These are phyloP conservation scores for Rostratula benghalensis DNA, from an alignment of 2,113 vertebrate genomes.

Conservation along the genomic window DNA sequence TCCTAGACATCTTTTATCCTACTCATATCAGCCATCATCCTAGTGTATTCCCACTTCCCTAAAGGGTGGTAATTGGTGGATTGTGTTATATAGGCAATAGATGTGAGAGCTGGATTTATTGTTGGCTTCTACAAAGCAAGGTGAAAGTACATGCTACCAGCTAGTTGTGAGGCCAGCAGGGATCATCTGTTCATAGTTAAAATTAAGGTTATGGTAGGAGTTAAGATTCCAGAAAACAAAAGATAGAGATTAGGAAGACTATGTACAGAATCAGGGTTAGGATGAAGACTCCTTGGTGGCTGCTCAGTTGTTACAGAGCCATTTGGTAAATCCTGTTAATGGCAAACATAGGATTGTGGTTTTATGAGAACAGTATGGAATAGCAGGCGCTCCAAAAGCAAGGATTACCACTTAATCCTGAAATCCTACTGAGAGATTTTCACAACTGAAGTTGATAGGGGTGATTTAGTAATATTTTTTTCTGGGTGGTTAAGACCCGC, in stretches of 20 bases:
- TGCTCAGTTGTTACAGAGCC: not conserved
- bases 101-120: not conserved
- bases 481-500: not conserved
- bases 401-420: not conserved
- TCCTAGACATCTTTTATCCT: not conserved
- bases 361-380: not conserved
- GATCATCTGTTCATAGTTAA: not conserved
- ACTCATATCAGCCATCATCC: accelerated
- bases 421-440: not conserved
- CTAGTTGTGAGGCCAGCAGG: not conserved
- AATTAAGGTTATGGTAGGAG: not conserved
- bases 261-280: not conserved
- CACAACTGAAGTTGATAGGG: not conserved
- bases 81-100: not conserved
- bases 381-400: not conserved
- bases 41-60: not conserved
- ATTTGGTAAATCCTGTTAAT: not conserved
- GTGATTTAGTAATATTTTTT: not conserved
- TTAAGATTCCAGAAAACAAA: not conserved
- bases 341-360: not conserved
- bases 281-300: not conserved
- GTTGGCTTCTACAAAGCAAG: not conserved
- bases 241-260: not conserved
- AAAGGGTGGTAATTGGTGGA: not conserved
- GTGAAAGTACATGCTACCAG: not conserved